These are phyloP conservation scores for Bubo bubo DNA, from an alignment of 2,113 vertebrate genomes.

Conservation along the genomic window DNA sequence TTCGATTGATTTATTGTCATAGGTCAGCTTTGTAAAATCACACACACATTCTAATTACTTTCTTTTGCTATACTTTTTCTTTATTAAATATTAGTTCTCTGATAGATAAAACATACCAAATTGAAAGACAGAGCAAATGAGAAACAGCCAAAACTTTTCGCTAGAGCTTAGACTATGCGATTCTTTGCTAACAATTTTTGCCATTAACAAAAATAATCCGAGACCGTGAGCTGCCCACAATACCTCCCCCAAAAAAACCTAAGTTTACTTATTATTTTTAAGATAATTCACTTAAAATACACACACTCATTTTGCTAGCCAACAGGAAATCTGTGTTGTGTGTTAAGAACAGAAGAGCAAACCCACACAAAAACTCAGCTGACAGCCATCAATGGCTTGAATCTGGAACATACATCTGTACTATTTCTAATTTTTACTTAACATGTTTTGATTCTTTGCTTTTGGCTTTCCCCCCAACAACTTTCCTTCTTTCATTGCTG, in stretches of 20 bases:
- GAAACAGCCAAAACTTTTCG: background rate
- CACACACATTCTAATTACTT: background rate
- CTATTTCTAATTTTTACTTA: background rate
- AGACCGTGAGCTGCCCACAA: background rate
- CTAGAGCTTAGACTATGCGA: background rate
- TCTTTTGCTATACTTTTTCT: background rate
- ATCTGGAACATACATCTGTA: background rate
- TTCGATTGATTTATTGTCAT: slow-evolving; percentile 22
- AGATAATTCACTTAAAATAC: background rate
- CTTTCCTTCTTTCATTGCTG: background rate
- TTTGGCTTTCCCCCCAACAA: background rate
- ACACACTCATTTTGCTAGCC: background rate
- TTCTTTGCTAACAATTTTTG: background rate
- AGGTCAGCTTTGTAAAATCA: background rate
- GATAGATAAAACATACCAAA: background rate
- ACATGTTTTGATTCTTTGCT: background rate
- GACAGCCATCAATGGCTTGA: background rate
- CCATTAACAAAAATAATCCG: background rate
- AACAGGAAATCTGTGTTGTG: background rate
- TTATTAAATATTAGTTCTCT: background rate
- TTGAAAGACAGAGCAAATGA: background rate
- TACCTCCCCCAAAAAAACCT: fast-evolving
- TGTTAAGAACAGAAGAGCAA: background rate
- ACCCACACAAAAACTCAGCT: background rate
- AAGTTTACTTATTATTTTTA: background rate